Evolutionary conservation across 2,888 invertebrate species (phyloP).

Genomic region (Cephus nigrinus): DNA sequence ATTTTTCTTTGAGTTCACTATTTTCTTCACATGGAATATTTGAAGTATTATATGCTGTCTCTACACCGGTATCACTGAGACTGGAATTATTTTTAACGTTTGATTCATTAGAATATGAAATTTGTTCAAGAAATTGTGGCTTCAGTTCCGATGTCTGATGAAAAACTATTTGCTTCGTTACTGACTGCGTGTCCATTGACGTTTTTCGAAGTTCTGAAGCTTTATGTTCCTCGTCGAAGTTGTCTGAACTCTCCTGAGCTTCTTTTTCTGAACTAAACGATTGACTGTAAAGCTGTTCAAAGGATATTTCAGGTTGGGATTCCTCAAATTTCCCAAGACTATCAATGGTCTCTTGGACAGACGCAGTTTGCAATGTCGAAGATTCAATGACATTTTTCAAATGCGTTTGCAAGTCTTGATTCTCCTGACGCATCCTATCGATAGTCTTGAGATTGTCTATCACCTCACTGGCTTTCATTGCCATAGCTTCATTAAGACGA

Average conservation of each 20-base stretch:
- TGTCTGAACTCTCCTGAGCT: constrained; percentile 20
- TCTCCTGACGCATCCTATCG: neutral
- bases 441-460: neutral
- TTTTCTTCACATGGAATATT: neutral
- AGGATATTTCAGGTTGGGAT: neutral
- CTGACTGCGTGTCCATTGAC: neutral
- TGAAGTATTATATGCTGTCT: neutral
- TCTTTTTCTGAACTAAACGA: constrained; percentile 5
- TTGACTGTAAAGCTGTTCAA: constrained; percentile 10
- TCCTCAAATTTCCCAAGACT: neutral
- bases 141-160: neutral
- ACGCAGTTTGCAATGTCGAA: neutral
- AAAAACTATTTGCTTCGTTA: neutral
- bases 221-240: constrained; percentile 20
- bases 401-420: neutral
- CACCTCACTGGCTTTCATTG: neutral
- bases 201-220: constrained; percentile 18
- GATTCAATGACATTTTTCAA: neutral
- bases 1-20: neutral
- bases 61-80: neutral
- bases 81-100: neutral
- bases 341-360: neutral
- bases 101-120: neutral
- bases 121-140: neutral
- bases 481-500: neutral